phyloP scores from a whole-genome alignment of 2,888 invertebrate species.

The Argynnis bischoffii region DNA sequence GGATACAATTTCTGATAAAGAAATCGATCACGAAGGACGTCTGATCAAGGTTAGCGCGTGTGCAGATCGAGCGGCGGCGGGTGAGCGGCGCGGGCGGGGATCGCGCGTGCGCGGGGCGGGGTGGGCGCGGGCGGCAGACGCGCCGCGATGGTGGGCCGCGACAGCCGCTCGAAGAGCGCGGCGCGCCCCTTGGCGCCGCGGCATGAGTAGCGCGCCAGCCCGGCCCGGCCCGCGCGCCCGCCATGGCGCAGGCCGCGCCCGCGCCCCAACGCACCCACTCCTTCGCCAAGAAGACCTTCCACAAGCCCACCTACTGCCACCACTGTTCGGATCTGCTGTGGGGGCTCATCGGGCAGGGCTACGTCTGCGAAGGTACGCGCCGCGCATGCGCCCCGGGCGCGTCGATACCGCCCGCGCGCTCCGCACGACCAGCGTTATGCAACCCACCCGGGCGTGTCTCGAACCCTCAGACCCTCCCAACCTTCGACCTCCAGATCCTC shows the following conservation, averaged over 20 bases:
- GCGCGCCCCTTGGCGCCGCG: constrained; percentile 83
- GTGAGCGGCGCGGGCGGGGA: constrained; percentile 50
- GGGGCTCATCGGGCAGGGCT: constrained; percentile 99
- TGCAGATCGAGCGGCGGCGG: constrained; percentile 47
- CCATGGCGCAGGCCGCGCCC: constrained; percentile 83
- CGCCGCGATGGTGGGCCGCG: constrained; percentile 82
- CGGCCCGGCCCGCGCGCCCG: constrained; percentile 81
- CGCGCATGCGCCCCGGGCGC: constrained; percentile 75
- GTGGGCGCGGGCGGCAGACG: constrained; percentile 73
- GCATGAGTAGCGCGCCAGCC: constrained; percentile 80
- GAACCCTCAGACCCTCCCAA: constrained; percentile 42
- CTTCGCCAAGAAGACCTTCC: constrained; percentile 99
- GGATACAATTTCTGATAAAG: constrained; percentile 43
- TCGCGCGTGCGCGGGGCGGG: constrained; percentile 55
- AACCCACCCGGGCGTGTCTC: constrained; percentile 77
- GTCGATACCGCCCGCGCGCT: constrained; percentile 71
- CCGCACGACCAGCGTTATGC: constrained; percentile 72
- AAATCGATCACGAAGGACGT: constrained; percentile 56
- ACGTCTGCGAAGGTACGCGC: constrained; percentile 98
- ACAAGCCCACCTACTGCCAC: constrained; percentile 99
- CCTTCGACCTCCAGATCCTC: constrained; percentile 46
- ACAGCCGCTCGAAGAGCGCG: constrained; percentile 82
- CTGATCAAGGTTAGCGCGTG: constrained; percentile 62
- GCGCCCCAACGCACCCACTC: constrained; percentile 90
- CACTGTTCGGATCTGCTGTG: constrained; percentile 99